A percentile compares a stretch with the other conserved stretches of the same genome.
phyloP scores from a whole-genome alignment of 1,140 invertebrate genomes.

The Aporrectodea caliginosa region DNA sequence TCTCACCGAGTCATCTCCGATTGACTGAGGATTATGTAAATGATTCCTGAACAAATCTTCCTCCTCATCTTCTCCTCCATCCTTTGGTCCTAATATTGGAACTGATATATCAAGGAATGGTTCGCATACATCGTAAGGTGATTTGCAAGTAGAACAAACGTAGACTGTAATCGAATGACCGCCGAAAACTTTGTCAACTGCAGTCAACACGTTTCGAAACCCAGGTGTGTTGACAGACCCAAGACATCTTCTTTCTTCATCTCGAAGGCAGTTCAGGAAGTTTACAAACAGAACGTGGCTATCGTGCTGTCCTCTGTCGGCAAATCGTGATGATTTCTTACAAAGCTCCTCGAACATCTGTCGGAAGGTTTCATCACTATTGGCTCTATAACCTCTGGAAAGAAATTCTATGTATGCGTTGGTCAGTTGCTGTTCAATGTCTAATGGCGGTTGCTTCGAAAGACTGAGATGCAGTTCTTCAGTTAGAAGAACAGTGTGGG shows the following conservation, averaged over 20 bases:
- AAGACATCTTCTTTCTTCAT: not conserved
- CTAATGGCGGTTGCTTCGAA: too few relatives aligned
- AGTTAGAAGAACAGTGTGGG: not conserved
- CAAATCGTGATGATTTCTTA: not conserved
- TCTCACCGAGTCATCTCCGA: not conserved
- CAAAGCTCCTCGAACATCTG: not conserved
- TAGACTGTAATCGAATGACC: not conserved
- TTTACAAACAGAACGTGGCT: not conserved
- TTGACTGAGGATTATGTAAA: too few relatives aligned
- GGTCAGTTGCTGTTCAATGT: too few relatives aligned
- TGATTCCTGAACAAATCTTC: too few relatives aligned
- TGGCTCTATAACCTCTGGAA: too few relatives aligned
- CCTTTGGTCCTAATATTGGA: not conserved
- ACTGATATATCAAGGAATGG: not conserved
- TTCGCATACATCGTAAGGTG: not conserved
- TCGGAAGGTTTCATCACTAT: not conserved
- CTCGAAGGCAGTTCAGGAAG: not conserved
- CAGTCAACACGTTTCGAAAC: not conserved
- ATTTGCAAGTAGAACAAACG: not conserved
- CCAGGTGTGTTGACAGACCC: too few relatives aligned
- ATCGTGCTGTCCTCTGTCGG: not conserved
- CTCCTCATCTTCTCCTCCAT: not conserved
- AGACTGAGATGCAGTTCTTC: not conserved
- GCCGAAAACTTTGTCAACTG: not conserved
- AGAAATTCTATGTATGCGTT: too few relatives aligned